Evolutionary conservation across 2,797 vertebrate species (phyloP), one percentile per base, ranked within the genome.

Genomic region (Nannoperca australis): DNA sequence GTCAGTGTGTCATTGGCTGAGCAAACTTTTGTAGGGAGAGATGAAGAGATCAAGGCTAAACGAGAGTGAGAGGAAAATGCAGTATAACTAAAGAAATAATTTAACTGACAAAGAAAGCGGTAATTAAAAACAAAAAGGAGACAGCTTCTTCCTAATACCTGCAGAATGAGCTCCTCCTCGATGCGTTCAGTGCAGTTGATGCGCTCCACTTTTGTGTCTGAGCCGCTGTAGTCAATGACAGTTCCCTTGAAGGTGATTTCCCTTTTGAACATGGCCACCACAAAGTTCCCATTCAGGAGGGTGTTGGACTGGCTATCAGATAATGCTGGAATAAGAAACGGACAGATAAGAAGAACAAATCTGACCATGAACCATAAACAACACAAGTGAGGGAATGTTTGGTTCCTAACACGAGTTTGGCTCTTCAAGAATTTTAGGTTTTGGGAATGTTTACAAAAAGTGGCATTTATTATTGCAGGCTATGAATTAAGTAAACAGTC

Each of bases 251-350:
- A 89, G 82, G 88, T 95, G 89, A 99, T 96, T 95, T 98, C 98
- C 92, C 95, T 96, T 95, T 98, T 99, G 90, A 97, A 97, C 96
- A 97, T 97, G 93, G 97, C 97, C 87, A 99, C 98, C 92, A 99
- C 97, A 91, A 98, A 98, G 95, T 99, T 97, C 79, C 98, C 98
- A 83, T 99, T 99, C 83, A 99, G 94, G 68, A 99, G 93, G 82
- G 96, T 97, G 92, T 97, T 97, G 80, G 97, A 97, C 38, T 96
- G 96, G 86, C 92, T 89, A 82, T 99, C 97, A 58, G 98, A 97
- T 85, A 99, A 94, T 45, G 98, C 98, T 99, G 88, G 17, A 83
- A 54, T 53, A 51, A 71, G 18, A 87, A 78, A 82, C 0, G n/a
- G 30, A 60, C 38, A 42, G 7, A 69, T 36, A 42, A 72, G 11